Base-by-base conservation (phyloP, 2,888 invertebrate genomes). In the Melinopterus prodromus region DNA sequence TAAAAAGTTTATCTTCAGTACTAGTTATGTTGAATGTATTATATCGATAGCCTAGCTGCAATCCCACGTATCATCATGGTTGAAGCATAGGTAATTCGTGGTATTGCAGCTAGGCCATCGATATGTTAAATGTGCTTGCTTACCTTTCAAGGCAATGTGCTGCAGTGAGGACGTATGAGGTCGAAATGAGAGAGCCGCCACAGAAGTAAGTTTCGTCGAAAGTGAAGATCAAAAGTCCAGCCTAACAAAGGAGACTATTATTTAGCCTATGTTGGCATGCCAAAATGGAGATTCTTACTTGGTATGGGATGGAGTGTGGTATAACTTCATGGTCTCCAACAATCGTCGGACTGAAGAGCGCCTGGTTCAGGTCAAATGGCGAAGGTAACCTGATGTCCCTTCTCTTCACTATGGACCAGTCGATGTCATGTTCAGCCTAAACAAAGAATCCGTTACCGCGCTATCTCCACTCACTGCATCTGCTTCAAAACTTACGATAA, bases 81-180 rank as follows among this genome's bases (percentile, higher is more conserved):
- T 26, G 3, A 26, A 26, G 26, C 26, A 26, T 26, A 26, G 26
- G 26, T 26, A 3, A 26, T 26, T 2, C 26, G 26, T 26, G 1
- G 26, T 2, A 2, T 26, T 26, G 26, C 26, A 26, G 26, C 26
- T 26, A 26, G 26, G 26, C 26, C 26, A 26, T 26, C 26, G 26
- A 26, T 26, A 26, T 26, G 26, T 26, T 38, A 26, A 26, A 16
- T 70, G 9, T 16, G 36, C 77, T 16, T 16, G 36, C 77, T 16
- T 71, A 78, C 78, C 53, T 69, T 16, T 36, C 71, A 38, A 78
- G 14, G 86, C 92, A 92, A 84, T 91, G 92, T 0, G 91, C 91
- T 0, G 91, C 91, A 0, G 91, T 91, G 70, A 92, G 84, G 77
- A 91, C 89, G 90, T 90, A 91, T 82, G 90, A 87, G 6, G 84